phyloP scores from a whole-genome alignment of 1,140 invertebrate genomes.

The Drosophila asahinai region DNA sequence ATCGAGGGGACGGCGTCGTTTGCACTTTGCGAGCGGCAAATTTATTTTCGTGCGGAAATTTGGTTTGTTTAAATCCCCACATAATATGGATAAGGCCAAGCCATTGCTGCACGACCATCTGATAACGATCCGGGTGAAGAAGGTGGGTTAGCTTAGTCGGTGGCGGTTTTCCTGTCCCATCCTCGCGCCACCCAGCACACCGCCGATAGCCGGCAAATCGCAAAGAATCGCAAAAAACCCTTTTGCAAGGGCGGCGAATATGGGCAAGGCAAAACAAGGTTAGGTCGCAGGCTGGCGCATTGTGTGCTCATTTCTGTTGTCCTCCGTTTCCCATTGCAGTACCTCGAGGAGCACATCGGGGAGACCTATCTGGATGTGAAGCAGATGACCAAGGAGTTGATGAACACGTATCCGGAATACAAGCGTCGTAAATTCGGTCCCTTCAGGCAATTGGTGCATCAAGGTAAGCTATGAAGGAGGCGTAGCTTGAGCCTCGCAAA shows the following conservation, averaged over 20 bases:
- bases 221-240: slow-evolving; percentile 13
- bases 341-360: slow-evolving; percentile 90
- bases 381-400: slow-evolving; percentile 90
- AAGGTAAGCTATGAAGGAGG: slow-evolving; percentile 83
- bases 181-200: neutral
- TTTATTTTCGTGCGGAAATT: slow-evolving; percentile 44
- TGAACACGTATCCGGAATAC: slow-evolving; percentile 90
- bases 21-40: slow-evolving; percentile 34
- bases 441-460: slow-evolving; percentile 89
- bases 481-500: neutral
- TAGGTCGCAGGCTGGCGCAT: slow-evolving; percentile 37
- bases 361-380: slow-evolving; percentile 90
- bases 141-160: slow-evolving; percentile 51
- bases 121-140: slow-evolving; percentile 79
- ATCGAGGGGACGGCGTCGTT: slow-evolving; percentile 60
- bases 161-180: neutral
- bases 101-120: slow-evolving; percentile 73
- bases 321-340: slow-evolving; percentile 81
- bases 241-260: slow-evolving; percentile 24
- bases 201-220: slow-evolving; percentile 27
- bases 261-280: slow-evolving; percentile 64
- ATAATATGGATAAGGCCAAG: slow-evolving; percentile 80
- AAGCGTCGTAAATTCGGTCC: slow-evolving; percentile 88
- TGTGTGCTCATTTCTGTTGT: slow-evolving; percentile 21
- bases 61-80: slow-evolving; percentile 24